phyloP scores from a whole-genome alignment of 2,113 vertebrate genomes.

The Sprattus sprattus region DNA sequence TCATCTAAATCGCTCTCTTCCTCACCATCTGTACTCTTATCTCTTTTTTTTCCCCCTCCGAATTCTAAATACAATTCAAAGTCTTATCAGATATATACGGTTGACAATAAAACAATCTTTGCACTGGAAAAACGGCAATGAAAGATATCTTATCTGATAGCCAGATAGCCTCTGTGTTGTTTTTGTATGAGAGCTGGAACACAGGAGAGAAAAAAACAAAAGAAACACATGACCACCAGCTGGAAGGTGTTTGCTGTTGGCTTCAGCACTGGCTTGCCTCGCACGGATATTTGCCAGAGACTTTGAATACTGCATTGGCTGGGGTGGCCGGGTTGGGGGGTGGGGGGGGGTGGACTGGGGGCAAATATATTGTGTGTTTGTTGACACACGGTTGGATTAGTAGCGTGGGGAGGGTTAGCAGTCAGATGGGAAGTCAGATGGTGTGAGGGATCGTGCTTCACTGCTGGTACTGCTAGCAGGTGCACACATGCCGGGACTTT shows the following conservation, averaged over 20 bases:
- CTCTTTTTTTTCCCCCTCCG: neutral
- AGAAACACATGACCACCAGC: neutral
- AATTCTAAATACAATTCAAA: neutral
- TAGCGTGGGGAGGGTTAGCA: neutral
- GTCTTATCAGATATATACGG: neutral
- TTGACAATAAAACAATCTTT: neutral
- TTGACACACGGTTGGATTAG: constrained; percentile 18
- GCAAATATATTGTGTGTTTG: constrained; percentile 27
- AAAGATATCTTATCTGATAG: neutral
- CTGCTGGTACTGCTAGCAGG: constrained; percentile 1
- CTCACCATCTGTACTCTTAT: neutral
- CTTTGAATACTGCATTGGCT: neutral
- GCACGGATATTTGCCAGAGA: neutral
- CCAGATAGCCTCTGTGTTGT: neutral
- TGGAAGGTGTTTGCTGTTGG: neutral
- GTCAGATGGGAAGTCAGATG: constrained; percentile 38
- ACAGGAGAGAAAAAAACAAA: neutral
- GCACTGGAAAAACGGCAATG: neutral
- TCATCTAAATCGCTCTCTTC: neutral
- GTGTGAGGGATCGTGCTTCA: neutral
- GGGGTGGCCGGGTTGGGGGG: neutral
- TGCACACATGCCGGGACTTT: neutral
- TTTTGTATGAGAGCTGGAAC: neutral
- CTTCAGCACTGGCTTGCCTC: neutral
- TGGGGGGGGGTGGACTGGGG: neutral